Base-by-base conservation (phyloP, 37 sponge, comb jelly and placozoan species). In the Chondrosia reniformis region DNA sequence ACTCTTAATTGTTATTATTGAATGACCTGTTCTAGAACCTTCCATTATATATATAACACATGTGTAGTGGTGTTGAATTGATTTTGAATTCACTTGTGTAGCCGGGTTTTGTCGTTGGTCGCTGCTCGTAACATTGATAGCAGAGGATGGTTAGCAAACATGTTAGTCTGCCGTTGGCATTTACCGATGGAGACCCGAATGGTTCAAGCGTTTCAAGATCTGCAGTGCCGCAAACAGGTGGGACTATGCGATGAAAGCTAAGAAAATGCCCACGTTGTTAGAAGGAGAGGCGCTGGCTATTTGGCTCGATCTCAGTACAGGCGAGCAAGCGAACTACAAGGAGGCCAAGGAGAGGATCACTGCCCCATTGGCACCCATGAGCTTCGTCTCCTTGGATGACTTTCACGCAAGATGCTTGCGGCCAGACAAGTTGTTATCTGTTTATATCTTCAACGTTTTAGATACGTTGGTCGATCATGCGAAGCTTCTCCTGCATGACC, bases 361-460 rank as follows among this genome's bases (percentile, higher is more conserved):
- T 25, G 39, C 25, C 7, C 54, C 27, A 22, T 27, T 74, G 65
- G 44, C 74, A 15, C 74, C 57, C 9, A 38, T 54, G 33, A 74
- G 27, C 22, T 86, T 75, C 40, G 45, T 75, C 15, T 76, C 76
- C 0, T 46, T 80, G 17, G 76, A 86, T 31, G 45, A 75, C 0
- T 86, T 86, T 37, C 86, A 86, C 58, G 33, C 39, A 49, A 42
- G 81, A 24, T 66, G 25, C n/a, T 27, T 86, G 45, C 55, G 43
- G 0, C 81, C 81, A 0, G 77, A 72, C 0, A 81, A 81, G 44
- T 25, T 81, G 24, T 17, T 86, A 15, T 63, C 81, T 13, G 59
- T 86, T 5, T 86, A 67, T 65, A 37, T 81, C 21, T 67, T 76
- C 41, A n/a, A n/a, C n/a, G n/a, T n/a, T n/a, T n/a, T n/a, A n/a